Base-by-base conservation (phyloP, 2,797 vertebrate species). In the Alfaro cultratus region DNA sequence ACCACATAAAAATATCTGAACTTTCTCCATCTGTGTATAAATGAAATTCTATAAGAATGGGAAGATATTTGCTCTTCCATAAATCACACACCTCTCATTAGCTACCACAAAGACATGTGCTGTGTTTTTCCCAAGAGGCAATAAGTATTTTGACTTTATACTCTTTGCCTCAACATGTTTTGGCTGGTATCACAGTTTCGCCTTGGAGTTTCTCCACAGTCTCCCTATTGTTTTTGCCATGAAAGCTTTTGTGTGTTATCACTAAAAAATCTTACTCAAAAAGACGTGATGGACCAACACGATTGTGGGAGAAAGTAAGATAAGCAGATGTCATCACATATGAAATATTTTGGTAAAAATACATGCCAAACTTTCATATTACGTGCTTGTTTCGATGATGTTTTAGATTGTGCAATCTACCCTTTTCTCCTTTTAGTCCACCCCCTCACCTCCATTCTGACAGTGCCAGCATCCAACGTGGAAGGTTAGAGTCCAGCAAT, bases 401-500 rank as follows among this genome's bases (percentile, higher is more conserved):
- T 1, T 70, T 57, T 10, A 62, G 18, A 74, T 68, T 80, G 62
- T 15, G 18, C 31, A 80, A 80, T n/a, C 1, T 51, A 78, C 31
- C 77, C 16, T 72, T 81, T 70, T 80, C 51, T 74, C 83, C 39
- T 47, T 36, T 77, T 80, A 73, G 68, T 29, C 7, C 68, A 45
- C 57, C 79, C 36, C 43, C 13, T 34, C 80, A 39, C 43, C 31
- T 34, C 29, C 41, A 39, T 60, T 2, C 34, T 83, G 64, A 83
- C 39, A n/a, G 67, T 41, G 75, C 82, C 77, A 82, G 72, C 74
- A 72, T 93, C 87, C 92, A 94, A 67, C 92, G 90, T 95, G 93
- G 92, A 93, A 86, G 93, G 57, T 86, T 91, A 95, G 81, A 94
- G 94, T 95, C 91, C 92, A 93, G 1, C 83, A 73, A 85, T 86